Evolutionary conservation across 1,140 invertebrate species (phyloP).

Genomic region (Drosophila truncata): DNA sequence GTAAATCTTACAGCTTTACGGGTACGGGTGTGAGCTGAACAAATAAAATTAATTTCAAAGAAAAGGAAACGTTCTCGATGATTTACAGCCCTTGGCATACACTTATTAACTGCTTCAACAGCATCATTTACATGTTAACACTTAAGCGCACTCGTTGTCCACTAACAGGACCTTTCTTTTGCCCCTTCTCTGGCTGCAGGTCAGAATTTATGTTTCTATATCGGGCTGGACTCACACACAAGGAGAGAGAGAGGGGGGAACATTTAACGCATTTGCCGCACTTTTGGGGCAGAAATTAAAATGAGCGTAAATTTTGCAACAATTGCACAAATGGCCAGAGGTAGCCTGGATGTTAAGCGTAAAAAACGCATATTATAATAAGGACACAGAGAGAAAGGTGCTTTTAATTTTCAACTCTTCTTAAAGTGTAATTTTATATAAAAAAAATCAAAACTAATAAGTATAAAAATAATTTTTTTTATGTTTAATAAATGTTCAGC

Average conservation of each 20-base stretch:
- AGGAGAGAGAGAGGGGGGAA: conserved; percentile 20
- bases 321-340: conserved; percentile 68
- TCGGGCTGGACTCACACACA: conserved; percentile 21
- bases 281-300: conserved; percentile 60
- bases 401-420: neutral
- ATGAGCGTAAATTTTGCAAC: conserved; percentile 79
- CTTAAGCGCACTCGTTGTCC: conserved; percentile 77
- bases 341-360: neutral
- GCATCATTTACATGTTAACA: conserved; percentile 85
- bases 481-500: too few relatives aligned
- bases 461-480: too few relatives aligned
- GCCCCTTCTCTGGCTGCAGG: conserved; percentile 43
- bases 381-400: conserved; percentile 48
- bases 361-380: conserved; percentile 36
- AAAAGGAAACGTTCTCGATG: conserved; percentile 59
- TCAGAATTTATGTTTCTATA: conserved; percentile 74
- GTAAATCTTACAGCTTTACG: conserved; percentile 41
- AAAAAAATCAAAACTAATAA: too few relatives aligned
- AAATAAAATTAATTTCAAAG: conserved; percentile 66
- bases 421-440: too few relatives aligned
- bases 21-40: neutral
- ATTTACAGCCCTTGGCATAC: conserved; percentile 70
- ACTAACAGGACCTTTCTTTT: conserved; percentile 23
- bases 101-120: conserved; percentile 78
- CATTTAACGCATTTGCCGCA: conserved; percentile 74